Conservation (phyloP, 2,888 invertebrate genomes). For the Acrobasis consociella region DNA sequence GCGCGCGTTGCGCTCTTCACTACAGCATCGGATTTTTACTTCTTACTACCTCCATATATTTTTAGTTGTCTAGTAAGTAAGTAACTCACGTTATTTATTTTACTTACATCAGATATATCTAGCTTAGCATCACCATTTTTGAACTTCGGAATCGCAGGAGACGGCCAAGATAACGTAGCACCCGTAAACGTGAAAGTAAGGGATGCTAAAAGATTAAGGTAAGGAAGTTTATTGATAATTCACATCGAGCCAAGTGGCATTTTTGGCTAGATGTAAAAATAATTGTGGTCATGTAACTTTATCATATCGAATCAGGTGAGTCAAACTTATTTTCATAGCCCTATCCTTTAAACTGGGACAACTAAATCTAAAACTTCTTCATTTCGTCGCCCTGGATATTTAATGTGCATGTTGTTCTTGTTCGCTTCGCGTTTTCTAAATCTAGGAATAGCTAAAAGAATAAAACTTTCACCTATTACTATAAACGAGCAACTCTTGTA, state of each 20-base stretch:
- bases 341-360: too few species aligned
- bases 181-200: constrained; percentile 74
- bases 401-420: too few species aligned
- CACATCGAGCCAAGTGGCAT: neutral
- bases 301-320: too few species aligned
- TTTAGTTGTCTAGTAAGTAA: neutral
- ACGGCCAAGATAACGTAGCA: constrained; percentile 77
- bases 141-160: constrained; percentile 81
- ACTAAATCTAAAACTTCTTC: too few species aligned
- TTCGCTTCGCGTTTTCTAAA: too few species aligned
- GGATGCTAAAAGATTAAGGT: constrained; percentile 53
- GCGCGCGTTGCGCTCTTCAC: neutral
- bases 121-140: constrained; percentile 66
- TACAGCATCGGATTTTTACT: neutral
- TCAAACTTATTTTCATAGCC: too few species aligned
- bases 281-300: too few species aligned
- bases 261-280: too few species aligned
- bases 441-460: too few species aligned
- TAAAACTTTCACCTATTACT: too few species aligned
- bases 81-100: neutral
- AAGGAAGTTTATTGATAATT: constrained; percentile 18
- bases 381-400: too few species aligned
- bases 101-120: constrained; percentile 68
- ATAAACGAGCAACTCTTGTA: too few species aligned
- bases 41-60: neutral